Conservation (phyloP, 2,888 invertebrate genomes). For the Calameuta pallipes region DNA sequence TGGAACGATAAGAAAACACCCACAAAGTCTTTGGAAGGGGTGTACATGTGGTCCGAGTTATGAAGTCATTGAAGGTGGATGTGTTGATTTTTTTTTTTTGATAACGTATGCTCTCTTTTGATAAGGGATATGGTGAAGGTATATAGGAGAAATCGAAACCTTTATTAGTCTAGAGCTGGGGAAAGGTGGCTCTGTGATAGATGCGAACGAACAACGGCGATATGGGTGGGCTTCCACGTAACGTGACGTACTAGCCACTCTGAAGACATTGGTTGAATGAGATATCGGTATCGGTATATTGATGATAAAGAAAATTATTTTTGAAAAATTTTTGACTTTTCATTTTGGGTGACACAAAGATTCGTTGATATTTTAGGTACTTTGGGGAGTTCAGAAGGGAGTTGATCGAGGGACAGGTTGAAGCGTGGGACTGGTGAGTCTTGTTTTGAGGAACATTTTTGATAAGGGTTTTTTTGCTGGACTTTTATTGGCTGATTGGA, state of each 20-base stretch:
- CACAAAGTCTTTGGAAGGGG: not conserved
- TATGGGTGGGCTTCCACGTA: slow-evolving; percentile 65
- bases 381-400: no score
- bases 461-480: no score
- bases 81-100: not conserved
- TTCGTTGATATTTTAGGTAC: no score
- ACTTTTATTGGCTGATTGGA: no score
- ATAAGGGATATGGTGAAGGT: no score
- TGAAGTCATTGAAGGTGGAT: slow-evolving; percentile 38
- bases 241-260: slow-evolving; percentile 62
- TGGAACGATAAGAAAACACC: slow-evolving; percentile 1
- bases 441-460: no score
- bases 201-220: slow-evolving; percentile 62
- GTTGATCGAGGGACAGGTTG: no score
- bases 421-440: no score
- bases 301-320: no score
- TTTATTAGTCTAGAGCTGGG: not conserved
- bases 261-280: slow-evolving; percentile 57
- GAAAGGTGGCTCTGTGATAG: slow-evolving; percentile 64
- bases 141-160: no score
- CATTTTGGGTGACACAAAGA: no score
- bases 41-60: slow-evolving; percentile 23
- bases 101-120: not conserved
- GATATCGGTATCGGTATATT: slow-evolving; percentile 27
- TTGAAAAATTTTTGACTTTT: no score